These are phyloP conservation scores for Diaprepes abbreviatus DNA, from an alignment of 2,888 invertebrate species.

Conservation along the genomic window DNA sequence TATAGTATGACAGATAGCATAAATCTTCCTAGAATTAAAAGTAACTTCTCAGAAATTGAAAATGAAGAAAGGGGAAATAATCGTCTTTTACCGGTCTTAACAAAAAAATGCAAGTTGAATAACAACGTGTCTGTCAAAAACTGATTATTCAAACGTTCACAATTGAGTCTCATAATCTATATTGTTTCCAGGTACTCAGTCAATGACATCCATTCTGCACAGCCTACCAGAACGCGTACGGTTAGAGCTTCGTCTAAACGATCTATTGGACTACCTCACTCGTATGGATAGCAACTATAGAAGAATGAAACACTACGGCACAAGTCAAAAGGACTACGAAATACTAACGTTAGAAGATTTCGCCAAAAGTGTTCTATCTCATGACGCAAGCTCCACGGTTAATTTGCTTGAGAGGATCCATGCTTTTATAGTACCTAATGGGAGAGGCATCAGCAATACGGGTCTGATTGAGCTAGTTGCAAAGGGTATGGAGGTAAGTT, in stretches of 20 bases:
- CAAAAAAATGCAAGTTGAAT: no score
- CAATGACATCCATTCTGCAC: constrained; percentile 58
- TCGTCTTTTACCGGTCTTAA: no score
- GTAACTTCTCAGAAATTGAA: no score
- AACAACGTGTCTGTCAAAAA: no score
- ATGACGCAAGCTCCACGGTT: constrained; percentile 75
- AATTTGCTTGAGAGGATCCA: constrained; percentile 78
- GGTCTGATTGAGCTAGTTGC: constrained; percentile 57
- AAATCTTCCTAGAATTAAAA: no score
- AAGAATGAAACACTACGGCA: constrained; percentile 74
- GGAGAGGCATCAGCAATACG: constrained; percentile 64
- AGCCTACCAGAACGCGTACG: constrained; percentile 67
- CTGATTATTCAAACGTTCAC: no score
- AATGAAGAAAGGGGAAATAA: no score
- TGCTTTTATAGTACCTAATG: constrained; percentile 72
- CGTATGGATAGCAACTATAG: constrained; percentile 73
- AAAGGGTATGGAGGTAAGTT: constrained; percentile 58
- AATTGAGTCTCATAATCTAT: no score
- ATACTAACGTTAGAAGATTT: constrained; percentile 78
- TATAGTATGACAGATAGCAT: no score
- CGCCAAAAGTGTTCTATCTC: constrained; percentile 78
- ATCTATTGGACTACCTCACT: constrained; percentile 73
- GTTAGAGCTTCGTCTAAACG: constrained; percentile 74
- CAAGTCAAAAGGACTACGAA: constrained; percentile 68
- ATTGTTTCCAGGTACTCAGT: constrained; percentile 51